phyloP scores from a whole-genome alignment of 1,140 invertebrate genomes.

The Camponotus floridanus region DNA sequence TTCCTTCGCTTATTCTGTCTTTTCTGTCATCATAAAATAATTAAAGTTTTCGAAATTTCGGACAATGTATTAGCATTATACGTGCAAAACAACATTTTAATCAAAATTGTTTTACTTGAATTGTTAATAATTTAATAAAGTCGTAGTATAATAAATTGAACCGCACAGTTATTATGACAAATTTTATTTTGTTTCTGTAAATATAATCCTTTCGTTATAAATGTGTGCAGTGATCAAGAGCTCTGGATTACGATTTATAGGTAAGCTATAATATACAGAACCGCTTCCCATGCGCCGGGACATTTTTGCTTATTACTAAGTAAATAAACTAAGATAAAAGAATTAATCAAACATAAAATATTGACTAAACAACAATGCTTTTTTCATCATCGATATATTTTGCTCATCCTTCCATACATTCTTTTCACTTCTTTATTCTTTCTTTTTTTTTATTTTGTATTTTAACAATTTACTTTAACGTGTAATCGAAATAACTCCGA shows the following conservation, averaged over 20 bases:
- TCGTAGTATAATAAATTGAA: neutral
- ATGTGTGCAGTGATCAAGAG: neutral
- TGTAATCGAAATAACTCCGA: no score
- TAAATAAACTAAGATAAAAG: slow-evolving; percentile 79
- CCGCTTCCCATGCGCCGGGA: no score
- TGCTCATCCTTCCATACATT: no score
- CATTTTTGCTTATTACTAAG: no score
- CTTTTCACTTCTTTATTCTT: no score
- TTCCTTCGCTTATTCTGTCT: no score
- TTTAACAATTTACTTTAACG: no score
- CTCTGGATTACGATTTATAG: neutral
- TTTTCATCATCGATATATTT: no score
- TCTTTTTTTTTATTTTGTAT: no score
- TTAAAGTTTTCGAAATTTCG: neutral
- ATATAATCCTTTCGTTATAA: neutral
- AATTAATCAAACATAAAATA: slow-evolving; percentile 49
- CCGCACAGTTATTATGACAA: neutral
- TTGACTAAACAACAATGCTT: no score
- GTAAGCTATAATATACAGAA: neutral
- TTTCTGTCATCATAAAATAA: neutral
- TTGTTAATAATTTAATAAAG: neutral
- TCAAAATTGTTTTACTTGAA: neutral
- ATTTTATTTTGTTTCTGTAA: neutral
- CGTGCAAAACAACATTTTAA: neutral
- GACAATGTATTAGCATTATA: neutral